Percentiles rank a stretch among this genome's conserved stretches.
Conservation (phyloP, 2,113 vertebrate species). For the Agelaius tricolor region DNA sequence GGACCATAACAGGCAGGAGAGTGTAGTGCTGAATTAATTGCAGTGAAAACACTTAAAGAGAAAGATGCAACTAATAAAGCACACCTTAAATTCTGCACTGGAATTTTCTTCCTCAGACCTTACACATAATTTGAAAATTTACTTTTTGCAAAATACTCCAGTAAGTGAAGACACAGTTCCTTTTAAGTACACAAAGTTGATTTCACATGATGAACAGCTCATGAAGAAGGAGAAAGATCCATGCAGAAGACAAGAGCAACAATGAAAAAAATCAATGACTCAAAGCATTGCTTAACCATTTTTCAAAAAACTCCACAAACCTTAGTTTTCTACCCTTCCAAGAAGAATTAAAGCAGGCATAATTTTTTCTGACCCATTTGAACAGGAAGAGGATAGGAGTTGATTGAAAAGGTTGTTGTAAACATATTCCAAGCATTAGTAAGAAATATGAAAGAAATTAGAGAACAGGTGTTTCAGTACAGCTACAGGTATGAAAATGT, state of each 20-base stretch:
- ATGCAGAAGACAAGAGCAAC: neutral
- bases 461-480: neutral
- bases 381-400: neutral
- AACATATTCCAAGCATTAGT: neutral
- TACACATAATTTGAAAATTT: neutral
- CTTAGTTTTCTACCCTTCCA: neutral
- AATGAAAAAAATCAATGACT: neutral
- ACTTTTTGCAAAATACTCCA: neutral
- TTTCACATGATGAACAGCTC: neutral
- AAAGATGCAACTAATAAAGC: neutral
- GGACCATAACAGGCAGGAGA: neutral
- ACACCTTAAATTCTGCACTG: neutral
- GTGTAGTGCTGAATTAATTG: neutral
- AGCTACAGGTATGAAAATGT: neutral
- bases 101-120: neutral
- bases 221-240: neutral
- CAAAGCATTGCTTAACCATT: neutral
- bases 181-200: neutral
- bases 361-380: neutral
- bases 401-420: neutral
- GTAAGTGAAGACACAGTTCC: neutral
- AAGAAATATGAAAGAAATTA: neutral
- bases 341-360: neutral
- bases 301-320: neutral
- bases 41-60: neutral